These are phyloP conservation scores for Himalopsyche phryganea DNA, from an alignment of 1,140 invertebrate genomes.

Conservation along the genomic window DNA sequence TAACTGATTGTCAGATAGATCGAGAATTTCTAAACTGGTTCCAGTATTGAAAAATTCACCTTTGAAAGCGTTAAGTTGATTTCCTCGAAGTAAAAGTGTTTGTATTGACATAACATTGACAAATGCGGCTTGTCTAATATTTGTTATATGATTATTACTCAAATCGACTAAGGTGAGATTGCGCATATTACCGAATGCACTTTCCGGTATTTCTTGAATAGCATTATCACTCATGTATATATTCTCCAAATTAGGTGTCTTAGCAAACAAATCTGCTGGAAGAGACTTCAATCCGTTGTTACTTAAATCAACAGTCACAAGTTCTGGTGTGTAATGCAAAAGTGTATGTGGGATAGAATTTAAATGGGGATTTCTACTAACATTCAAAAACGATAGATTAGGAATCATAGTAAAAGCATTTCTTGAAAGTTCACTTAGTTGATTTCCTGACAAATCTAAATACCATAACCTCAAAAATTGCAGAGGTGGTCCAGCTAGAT, in stretches of 20 bases:
- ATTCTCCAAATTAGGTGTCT: constrained; percentile 60
- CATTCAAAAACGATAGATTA: constrained; percentile 68
- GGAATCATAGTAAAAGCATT: constrained; percentile 68
- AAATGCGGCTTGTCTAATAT: constrained; percentile 67
- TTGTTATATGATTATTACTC: constrained; percentile 72
- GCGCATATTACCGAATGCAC: constrained; percentile 66
- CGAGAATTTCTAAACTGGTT: constrained; percentile 67
- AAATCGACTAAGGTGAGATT: constrained; percentile 71
- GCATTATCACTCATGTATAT: constrained; percentile 66
- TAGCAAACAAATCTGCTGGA: constrained; percentile 66
- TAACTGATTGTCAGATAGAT: constrained; percentile 72
- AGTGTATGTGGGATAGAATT: constrained; percentile 55
- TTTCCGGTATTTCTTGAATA: constrained; percentile 67
- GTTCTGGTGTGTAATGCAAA: constrained; percentile 57
- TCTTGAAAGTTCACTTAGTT: constrained; percentile 64
- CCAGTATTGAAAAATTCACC: constrained; percentile 73
- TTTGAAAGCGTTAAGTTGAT: constrained; percentile 72
- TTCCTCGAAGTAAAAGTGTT: constrained; percentile 63
- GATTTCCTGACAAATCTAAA: constrained; percentile 76
- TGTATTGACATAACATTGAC: constrained; percentile 67
- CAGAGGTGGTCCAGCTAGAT: constrained; percentile 61
- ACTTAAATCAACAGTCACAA: constrained; percentile 70
- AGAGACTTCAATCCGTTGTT: constrained; percentile 67
- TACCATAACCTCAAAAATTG: constrained; percentile 62
- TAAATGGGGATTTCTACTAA: constrained; percentile 73